Base-by-base conservation (phyloP, 2,797 vertebrate species). In the Vespertilio murinus region DNA sequence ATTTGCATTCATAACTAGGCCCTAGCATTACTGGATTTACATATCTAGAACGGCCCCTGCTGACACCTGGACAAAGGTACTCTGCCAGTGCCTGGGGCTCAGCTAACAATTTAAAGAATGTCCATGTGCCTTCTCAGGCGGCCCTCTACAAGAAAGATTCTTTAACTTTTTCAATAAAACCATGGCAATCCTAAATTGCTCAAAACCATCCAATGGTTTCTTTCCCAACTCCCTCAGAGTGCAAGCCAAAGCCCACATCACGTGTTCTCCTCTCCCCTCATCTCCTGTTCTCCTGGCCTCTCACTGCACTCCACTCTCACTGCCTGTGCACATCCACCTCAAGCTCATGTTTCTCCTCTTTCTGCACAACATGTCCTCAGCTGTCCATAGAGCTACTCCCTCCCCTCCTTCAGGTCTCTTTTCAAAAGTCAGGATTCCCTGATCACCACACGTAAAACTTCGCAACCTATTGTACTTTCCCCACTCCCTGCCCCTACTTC, bases 91-190 rank as follows among this genome's bases (percentile, higher is more conserved):
- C n/a, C n/a, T n/a, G n/a, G n/a, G n/a, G n/a, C n/a, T n/a, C n/a
- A n/a, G n/a, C n/a, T n/a, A n/a, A n/a, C n/a, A n/a, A n/a, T n/a
- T n/a, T n/a, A n/a, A n/a, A n/a, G n/a, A n/a, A n/a, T n/a, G n/a
- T n/a, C n/a, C n/a, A n/a, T n/a, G n/a, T n/a, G n/a, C n/a, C n/a
- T n/a, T n/a, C n/a, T n/a, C n/a, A n/a, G n/a, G n/a, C n/a, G n/a
- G n/a, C n/a, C n/a, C n/a, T n/a, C n/a, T n/a, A n/a, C n/a, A n/a
- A n/a, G n/a, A n/a, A n/a, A n/a, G n/a, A n/a, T n/a, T n/a, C 59
- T 75, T 83, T 22, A 35, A 77, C 52, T 14, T 40, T 33, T 45
- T 69, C 33, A 9, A 33, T 87, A 65, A 84, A 93, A 49, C 70
- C 28, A 13, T 6, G 2, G 25, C 52, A 8, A 20, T 52, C 12